Evolutionary conservation across 2,113 vertebrate genomes (phyloP), one percentile per base, ranked within the genome.

Genomic region (Rhombomys opimus): DNA sequence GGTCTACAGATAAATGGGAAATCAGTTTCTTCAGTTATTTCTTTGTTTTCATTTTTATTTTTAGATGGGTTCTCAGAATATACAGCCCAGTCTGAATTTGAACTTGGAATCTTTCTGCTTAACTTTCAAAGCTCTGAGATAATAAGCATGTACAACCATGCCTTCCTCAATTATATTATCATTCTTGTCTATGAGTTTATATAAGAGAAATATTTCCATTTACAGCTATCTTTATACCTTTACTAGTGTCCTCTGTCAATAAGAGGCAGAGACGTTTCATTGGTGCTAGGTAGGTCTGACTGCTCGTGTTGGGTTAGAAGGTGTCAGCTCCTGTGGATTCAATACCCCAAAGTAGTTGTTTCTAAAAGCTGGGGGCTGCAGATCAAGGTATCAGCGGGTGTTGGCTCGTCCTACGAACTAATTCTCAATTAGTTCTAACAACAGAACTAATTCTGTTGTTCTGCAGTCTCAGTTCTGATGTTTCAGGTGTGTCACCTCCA

Each of bases 401-500:
- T 25, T 50, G 30, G 25, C 32, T 57, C 20, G 17, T 50, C 59
- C 17, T n/a, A 27, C n/a, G 57, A 7, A 1, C 65, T 13, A 20
- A 41, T 38, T 17, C 22, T 35, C 25, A 27, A n/a, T n/a, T n/a
- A n/a, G n/a, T n/a, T n/a, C n/a, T n/a, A n/a, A n/a, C n/a, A n/a
- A n/a, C n/a, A n/a, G n/a, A n/a, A n/a, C n/a, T n/a, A n/a, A n/a
- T n/a, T n/a, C 63, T 78, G 25, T 2, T 18, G 17, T 13, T 27
- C 17, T 67, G 2, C 2, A 5, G 7, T 38, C 23, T 20, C 5
- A 2, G 14, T 32, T 25, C 41, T 38, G 65, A 50, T 5, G 7
- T 14, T 59, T 15, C 18, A 11, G 1, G 68, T n/a, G 0, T 0
- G 0, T 63, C 17, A 32, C 7, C 25, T 23, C 9, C 32, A 38